A percentile compares a stretch with the other conserved stretches of the same genome.
Evolutionary conservation across 1,140 invertebrate species (phyloP).

Genomic region (Ooceraea biroi): DNA sequence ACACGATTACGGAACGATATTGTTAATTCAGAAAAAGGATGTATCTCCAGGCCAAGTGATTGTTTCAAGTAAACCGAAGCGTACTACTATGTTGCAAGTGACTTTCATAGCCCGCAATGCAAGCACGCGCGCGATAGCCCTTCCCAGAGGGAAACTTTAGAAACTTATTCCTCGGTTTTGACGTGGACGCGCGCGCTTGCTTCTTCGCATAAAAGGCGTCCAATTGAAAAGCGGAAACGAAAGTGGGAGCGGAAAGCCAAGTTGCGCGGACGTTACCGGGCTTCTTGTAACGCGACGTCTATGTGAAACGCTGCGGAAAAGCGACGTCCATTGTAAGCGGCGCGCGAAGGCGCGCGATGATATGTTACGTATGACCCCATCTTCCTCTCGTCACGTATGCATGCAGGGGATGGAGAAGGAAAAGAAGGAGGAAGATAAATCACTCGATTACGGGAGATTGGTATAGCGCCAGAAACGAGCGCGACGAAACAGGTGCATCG

Average conservation of each 20-base stretch:
- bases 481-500: conserved; percentile 43
- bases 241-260: conserved; percentile 17
- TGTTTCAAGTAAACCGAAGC: no score
- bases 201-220: conserved; percentile 17
- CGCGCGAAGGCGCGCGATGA: conserved; percentile 19
- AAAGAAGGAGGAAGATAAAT: conserved; percentile 34
- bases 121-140: neutral
- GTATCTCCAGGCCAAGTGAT: no score
- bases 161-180: neutral
- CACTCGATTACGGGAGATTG: conserved; percentile 54
- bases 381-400: conserved; percentile 7
- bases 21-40: no score
- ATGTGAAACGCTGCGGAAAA: conserved; percentile 4
- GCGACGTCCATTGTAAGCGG: conserved; percentile 20
- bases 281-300: conserved; percentile 37
- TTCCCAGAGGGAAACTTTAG: neutral
- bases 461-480: conserved; percentile 41
- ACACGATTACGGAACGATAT: neutral
- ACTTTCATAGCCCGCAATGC: neutral
- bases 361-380: conserved; percentile 32
- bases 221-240: conserved; percentile 16
- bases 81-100: neutral
- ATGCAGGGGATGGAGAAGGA: conserved; percentile 3
- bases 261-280: neutral
- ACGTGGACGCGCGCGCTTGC: neutral